phyloP scores from a whole-genome alignment of 2,113 vertebrate genomes.

The Crotalus helleri region DNA sequence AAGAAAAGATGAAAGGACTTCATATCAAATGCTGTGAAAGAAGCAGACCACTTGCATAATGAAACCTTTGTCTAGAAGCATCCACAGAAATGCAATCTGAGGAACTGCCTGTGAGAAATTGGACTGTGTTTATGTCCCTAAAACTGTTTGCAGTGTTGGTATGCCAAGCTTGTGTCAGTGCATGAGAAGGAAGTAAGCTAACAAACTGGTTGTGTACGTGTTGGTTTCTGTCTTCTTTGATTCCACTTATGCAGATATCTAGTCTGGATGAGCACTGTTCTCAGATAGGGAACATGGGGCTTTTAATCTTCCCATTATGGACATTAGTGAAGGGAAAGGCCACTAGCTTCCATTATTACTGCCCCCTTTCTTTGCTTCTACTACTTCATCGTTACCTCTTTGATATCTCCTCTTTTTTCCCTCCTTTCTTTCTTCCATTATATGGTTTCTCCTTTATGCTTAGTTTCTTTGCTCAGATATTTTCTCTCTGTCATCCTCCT shows the following conservation, averaged over 20 bases:
- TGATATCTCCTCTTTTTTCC: neutral
- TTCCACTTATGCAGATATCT: neutral
- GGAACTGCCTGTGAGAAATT: neutral
- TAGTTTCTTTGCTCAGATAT: neutral
- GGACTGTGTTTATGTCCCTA: neutral
- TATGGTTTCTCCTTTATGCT: neutral
- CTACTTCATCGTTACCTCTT: neutral
- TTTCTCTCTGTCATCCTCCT: neutral
- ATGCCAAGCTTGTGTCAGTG: neutral
- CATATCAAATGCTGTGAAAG: neutral
- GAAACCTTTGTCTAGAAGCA: neutral
- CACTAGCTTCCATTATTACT: neutral
- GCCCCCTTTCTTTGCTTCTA: neutral
- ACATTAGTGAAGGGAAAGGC: neutral
- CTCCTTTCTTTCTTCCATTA: neutral
- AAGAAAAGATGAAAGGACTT: neutral
- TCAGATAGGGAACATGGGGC: neutral
- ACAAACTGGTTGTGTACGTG: neutral
- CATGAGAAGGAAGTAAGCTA: neutral
- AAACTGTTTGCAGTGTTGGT: neutral
- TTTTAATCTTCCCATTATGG: neutral
- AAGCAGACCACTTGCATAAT: neutral
- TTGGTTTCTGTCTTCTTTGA: neutral
- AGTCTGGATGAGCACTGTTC: neutral
- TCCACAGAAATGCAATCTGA: neutral